Evolutionary conservation across 2,113 vertebrate genomes (phyloP).

Genomic region (Microtus richardsoni): DNA sequence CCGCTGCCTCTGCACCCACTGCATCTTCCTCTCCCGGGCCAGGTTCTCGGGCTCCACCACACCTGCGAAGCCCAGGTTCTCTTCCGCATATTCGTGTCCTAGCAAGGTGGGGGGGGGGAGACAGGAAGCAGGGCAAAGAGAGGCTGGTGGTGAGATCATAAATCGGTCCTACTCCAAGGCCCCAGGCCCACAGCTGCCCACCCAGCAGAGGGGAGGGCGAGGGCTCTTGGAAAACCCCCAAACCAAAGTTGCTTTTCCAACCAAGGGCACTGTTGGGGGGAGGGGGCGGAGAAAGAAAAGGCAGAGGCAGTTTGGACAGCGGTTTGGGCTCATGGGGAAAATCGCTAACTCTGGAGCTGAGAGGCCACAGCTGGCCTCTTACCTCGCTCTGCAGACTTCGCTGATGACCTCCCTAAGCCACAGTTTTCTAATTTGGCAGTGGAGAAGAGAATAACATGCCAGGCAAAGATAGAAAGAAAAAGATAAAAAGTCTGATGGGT

Average conservation of each 20-base stretch:
- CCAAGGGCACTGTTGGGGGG: fast-evolving
- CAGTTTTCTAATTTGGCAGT: neutral
- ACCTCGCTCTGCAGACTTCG: neutral
- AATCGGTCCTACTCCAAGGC: neutral
- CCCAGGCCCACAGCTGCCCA: fast-evolving
- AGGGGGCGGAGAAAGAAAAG: too few relatives aligned
- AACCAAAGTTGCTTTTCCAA: neutral
- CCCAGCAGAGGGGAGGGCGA: neutral
- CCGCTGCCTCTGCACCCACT: constrained; percentile 92
- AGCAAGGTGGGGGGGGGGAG: neutral
- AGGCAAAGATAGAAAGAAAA: neutral
- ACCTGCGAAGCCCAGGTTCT: constrained; percentile 95
- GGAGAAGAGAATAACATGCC: neutral
- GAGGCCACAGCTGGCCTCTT: neutral
- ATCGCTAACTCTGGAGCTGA: neutral
- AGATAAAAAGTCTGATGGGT: neutral
- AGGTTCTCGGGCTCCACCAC: constrained; percentile 93
- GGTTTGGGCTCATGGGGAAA: neutral
- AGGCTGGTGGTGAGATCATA: neutral
- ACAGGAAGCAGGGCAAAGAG: neutral
- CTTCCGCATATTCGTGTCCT: constrained; percentile 97
- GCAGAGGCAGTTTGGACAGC: neutral
- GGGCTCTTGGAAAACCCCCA: neutral
- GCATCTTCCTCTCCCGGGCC: constrained; percentile 90
- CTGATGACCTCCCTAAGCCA: neutral